Evolutionary conservation across 2,113 vertebrate genomes (phyloP).

Genomic region (Forbesichthys agassizii): DNA sequence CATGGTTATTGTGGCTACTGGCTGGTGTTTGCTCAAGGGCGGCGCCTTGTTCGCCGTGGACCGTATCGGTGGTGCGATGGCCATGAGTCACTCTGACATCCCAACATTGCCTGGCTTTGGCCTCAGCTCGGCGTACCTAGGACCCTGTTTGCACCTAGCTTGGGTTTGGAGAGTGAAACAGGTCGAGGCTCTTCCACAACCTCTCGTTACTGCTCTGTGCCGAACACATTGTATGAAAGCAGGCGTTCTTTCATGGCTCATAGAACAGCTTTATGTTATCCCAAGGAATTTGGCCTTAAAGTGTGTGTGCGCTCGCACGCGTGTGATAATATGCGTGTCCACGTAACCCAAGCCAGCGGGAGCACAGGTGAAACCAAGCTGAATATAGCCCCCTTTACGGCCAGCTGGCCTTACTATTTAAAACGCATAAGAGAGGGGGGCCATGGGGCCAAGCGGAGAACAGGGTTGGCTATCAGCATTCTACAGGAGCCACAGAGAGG

Average conservation of each 20-base stretch:
- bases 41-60: conserved; percentile 13
- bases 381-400: conserved; percentile 73
- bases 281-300: background rate
- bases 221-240: background rate
- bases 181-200: no score
- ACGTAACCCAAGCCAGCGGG: conserved; percentile 72
- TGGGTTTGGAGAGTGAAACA: no score
- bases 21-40: conserved; percentile 52
- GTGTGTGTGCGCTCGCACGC: background rate
- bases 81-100: conserved; percentile 19
- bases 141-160: no score
- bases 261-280: conserved; percentile 21
- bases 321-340: conserved; percentile 39
- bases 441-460: background rate
- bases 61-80: background rate
- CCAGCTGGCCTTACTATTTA: conserved; percentile 82
- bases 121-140: no score
- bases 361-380: conserved; percentile 77
- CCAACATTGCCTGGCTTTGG: background rate
- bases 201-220: conserved; percentile 1
- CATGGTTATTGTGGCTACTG: conserved; percentile 39
- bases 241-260: conserved; percentile 5
- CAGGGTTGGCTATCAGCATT: no score
- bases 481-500: background rate
- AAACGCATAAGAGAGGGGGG: conserved; percentile 56